Evolutionary conservation across 2,797 vertebrate genomes (phyloP), one percentile per base, ranked within the genome.

Genomic region (Sebastes glaucus): DNA sequence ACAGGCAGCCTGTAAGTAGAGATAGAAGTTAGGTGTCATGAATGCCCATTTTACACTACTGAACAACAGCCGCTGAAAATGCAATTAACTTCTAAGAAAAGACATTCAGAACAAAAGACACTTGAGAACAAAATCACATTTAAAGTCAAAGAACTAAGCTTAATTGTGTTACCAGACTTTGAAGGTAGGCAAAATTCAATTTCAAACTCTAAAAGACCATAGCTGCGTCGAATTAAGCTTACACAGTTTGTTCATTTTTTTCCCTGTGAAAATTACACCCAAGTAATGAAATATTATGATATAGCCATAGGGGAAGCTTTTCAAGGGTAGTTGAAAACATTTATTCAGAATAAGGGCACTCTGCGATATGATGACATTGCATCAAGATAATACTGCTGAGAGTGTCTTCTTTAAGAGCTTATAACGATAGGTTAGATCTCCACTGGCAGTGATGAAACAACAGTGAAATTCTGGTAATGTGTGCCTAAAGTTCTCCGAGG

Each of bases 11-110:
- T 71, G 49, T 53, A 76, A 79, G 81, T n/a, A 60, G 55, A 87
- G 75, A 87, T 87, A 91, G 85, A 87, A 85, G 76, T 38, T 57
- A 69, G 61, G 78, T 81, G 74, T 83, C 85, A 80, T 86, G 84
- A 92, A 89, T 84, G 80, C 53, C 82, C 70, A 78, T 90, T 93
- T 93, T 87, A 80, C 81, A 78, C 52, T 49, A 72, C 87, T 88
- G 87, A 88, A 90, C 81, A 88, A 88, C 86, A 80, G 64, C 57
- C 6, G 16, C 74, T 59, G 72, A 83, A 92, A 96, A 95, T 88
- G 88, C 86, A 94, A 95, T 96, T 94, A 95, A 94, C 87, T 87
- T 92, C 77, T 82, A 77, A 92, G 87, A 93, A 93, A 87, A 91
- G 90, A 87, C 42, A 70, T 69, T 88, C 70, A 82, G 87, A 92